Evolutionary conservation across 2,113 vertebrate genomes (phyloP), one percentile per base, ranked within the genome.

Genomic region (Tapirus terrestris): DNA sequence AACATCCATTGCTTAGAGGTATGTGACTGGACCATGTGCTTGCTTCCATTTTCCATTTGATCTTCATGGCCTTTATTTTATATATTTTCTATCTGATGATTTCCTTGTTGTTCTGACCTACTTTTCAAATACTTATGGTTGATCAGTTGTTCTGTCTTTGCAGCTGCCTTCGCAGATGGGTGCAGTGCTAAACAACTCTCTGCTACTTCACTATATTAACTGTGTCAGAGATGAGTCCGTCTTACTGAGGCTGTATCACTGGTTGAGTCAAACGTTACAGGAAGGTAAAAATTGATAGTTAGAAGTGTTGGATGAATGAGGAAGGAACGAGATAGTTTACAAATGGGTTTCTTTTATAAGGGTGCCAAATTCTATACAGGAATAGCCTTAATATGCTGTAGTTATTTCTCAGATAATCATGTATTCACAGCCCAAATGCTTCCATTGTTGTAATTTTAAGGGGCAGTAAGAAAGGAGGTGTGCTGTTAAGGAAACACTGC

Each of bases 131-230:
- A 60, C 29, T 89, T 73, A 83, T 8, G 72, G n/a, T 94, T 96
- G 33, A 92, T 36, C 5, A 10, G 60, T 51, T 60, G 13, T 94
- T 96, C 29, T 77, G 61, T 97, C 90, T 81, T 97, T 98, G 89
- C 98, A 99, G 99, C 99, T 99, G 95, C 99, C 99, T 25, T 99
- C 99, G 95, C 99, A 99, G 98, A 99, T 99, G 99, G 99, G 99
- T 73, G 99, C 99, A 43, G 99, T 99, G 96, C 97, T 99, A 83
- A 98, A 99, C 70, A 99, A 98, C 91, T 98, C 99, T 83, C 98
- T 99, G 87, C 97, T 99, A 1, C 99, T 99, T 97, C 99, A 99
- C 92, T 99, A 99, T 97, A 98, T 99, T 94, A 99, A 99, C 96
- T 99, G 99, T 95, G 96, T 99, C 79, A 99, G 98, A 98, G 99